Percentiles rank a stretch among this genome's conserved stretches.
Evolutionary conservation across 1,140 invertebrate genomes (phyloP).

Genomic region (Psilanteris sp.): DNA sequence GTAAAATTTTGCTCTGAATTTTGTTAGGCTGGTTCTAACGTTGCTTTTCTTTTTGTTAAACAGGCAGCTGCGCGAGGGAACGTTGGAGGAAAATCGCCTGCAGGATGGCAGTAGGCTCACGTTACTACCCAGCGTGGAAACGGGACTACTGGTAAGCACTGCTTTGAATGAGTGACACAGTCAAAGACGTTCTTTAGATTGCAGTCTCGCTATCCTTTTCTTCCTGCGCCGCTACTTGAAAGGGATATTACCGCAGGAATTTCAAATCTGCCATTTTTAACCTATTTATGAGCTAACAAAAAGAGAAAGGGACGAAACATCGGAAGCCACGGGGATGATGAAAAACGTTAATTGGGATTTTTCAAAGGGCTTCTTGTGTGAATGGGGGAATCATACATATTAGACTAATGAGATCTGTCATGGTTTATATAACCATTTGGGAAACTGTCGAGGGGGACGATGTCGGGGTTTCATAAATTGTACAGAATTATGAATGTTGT

Average conservation of each 20-base stretch:
- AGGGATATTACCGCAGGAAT: constrained; percentile 32
- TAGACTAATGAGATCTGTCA: constrained; percentile 6
- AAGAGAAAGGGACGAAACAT: constrained; percentile 17
- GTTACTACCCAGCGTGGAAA: constrained; percentile 94
- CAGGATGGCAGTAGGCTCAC: constrained; percentile 93
- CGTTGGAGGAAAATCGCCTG: constrained; percentile 91
- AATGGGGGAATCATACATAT: not conserved
- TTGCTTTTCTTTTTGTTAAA: constrained; percentile 74
- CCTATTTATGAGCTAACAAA: constrained; percentile 22
- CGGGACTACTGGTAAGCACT: constrained; percentile 91
- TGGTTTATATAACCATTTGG: constrained; percentile 11
- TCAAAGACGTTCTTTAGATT: constrained; percentile 43
- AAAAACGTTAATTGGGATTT: constrained; percentile 23
- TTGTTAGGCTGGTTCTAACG: constrained; percentile 45
- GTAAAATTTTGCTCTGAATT: not conserved
- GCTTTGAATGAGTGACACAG: constrained; percentile 46
- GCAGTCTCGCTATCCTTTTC: constrained; percentile 10
- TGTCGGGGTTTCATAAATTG: not conserved
- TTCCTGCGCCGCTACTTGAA: constrained; percentile 16
- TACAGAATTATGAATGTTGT: constrained; percentile 1
- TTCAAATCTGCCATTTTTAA: constrained; percentile 30
- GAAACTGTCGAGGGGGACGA: constrained; percentile 5
- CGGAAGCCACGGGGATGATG: constrained; percentile 7
- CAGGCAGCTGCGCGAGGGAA: constrained; percentile 94
- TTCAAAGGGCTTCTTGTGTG: constrained; percentile 5